Percentiles rank a stretch among this genome's conserved stretches.
These are phyloP conservation scores for Sorex fumeus DNA, from an alignment of 2,113 vertebrate genomes.

Conservation along the genomic window DNA sequence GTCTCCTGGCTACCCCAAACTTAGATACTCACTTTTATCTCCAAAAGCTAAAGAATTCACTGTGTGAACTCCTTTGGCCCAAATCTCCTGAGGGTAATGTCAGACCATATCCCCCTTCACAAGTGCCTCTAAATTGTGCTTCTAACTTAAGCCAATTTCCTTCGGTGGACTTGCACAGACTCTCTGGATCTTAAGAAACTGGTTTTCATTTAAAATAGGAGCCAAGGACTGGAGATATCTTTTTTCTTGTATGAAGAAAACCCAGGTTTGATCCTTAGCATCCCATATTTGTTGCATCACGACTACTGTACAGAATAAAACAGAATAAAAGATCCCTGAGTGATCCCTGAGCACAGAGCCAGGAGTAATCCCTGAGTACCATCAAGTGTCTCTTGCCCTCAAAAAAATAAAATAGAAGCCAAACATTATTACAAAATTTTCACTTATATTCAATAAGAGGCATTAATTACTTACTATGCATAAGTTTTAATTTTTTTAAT, in stretches of 20 bases:
- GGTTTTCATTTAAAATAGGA: constrained; percentile 39
- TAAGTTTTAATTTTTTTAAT: constrained; percentile 54
- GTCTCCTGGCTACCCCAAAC: constrained; percentile 60
- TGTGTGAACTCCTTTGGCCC: constrained; percentile 37
- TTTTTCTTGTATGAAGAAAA: too few species aligned
- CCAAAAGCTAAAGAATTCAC: constrained; percentile 40
- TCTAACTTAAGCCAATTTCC: not conserved
- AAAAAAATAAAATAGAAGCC: not conserved
- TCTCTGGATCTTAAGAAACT: not conserved
- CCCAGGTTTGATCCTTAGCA: too few species aligned
- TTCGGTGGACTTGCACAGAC: not conserved
- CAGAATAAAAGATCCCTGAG: too few species aligned
- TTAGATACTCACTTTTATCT: constrained; percentile 69
- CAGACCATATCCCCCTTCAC: constrained; percentile 19
- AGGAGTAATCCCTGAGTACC: too few species aligned
- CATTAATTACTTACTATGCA: not conserved
- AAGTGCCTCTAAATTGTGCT: constrained; percentile 60
- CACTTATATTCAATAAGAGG: not conserved
- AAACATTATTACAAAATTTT: not conserved
- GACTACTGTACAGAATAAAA: too few species aligned
- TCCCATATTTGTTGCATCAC: too few species aligned
- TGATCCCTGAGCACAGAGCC: too few species aligned
- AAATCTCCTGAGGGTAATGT: constrained; percentile 42
- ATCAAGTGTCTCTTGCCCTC: too few species aligned
- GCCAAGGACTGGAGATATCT: not conserved